Evolutionary conservation across 2,888 invertebrate species (phyloP).

Genomic region (Sinodicranocentrus sp.): DNA sequence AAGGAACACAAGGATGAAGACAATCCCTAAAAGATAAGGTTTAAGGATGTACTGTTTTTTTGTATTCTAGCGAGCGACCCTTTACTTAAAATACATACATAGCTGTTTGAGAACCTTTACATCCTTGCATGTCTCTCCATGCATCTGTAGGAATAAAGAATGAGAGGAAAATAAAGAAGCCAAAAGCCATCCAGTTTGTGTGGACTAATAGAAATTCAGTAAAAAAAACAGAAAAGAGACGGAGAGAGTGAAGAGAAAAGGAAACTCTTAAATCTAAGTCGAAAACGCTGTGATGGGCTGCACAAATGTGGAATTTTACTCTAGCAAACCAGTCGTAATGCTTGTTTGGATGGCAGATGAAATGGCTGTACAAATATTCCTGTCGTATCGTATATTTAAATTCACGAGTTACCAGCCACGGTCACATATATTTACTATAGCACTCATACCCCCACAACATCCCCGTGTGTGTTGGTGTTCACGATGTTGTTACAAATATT

Average conservation of each 20-base stretch:
- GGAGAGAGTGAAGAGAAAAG: constrained; percentile 9
- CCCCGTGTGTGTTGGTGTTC: constrained; percentile 27
- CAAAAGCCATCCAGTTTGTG: constrained; percentile 65
- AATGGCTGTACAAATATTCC: constrained; percentile 69
- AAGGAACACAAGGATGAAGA: constrained; percentile 21
- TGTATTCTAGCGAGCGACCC: not conserved
- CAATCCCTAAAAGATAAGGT: constrained; percentile 7
- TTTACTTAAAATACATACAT: constrained; percentile 25
- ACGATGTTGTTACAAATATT: constrained; percentile 66
- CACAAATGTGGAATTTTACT: constrained; percentile 67
- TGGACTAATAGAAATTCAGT: constrained; percentile 64
- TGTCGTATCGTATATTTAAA: constrained; percentile 71
- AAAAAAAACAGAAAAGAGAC: constrained; percentile 61
- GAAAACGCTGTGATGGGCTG: constrained; percentile 66
- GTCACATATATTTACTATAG: constrained; percentile 52
- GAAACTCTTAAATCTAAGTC: constrained; percentile 69
- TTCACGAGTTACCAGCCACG: constrained; percentile 56
- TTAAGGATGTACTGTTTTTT: not conserved
- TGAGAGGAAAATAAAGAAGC: constrained; percentile 59
- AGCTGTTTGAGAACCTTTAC: not conserved
- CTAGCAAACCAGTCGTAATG: constrained; percentile 63
- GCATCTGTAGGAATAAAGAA: constrained; percentile 21
- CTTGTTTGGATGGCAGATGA: constrained; percentile 68
- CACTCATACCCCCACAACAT: not conserved
- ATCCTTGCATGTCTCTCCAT: constrained; percentile 9